Evolutionary conservation across 2,797 vertebrate genomes (phyloP).

Genomic region (Poliocrania exsul): DNA sequence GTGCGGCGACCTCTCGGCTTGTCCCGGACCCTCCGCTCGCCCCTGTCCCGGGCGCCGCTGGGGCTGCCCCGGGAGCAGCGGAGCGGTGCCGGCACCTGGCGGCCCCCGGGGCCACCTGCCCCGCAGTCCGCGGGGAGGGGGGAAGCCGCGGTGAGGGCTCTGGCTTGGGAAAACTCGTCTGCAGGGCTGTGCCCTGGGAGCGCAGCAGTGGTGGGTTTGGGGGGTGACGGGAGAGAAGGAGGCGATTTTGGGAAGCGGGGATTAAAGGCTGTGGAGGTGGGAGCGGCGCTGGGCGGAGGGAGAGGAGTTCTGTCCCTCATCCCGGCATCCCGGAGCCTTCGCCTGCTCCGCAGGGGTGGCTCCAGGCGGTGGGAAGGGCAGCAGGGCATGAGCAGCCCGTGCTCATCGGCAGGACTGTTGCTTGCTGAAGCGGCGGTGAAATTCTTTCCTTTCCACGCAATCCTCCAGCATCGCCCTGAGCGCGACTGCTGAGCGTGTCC

Average conservation of each 20-base stretch:
- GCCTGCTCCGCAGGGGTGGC: not conserved
- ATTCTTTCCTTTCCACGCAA: not conserved
- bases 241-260: not conserved
- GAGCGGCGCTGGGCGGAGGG: not conserved
- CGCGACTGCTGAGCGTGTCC: not conserved
- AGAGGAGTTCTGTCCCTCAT: not conserved
- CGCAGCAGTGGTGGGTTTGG: not conserved
- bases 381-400: fast-evolving
- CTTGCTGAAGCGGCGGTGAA: not conserved
- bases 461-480: not conserved
- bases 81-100: not conserved
- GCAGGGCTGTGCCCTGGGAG: not conserved
- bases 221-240: not conserved
- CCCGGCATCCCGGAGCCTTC: not conserved
- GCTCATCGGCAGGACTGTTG: not conserved
- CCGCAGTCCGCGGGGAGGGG: not conserved
- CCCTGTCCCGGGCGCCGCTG: not conserved
- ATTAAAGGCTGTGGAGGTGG: not conserved
- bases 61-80: not conserved
- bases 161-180: not conserved
- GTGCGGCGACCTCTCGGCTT: not conserved
- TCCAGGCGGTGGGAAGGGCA: not conserved
- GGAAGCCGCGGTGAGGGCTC: not conserved
- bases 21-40: not conserved
- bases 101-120: conserved; percentile 34